Percentiles rank a stretch among this genome's conserved stretches.
Evolutionary conservation across 2,113 vertebrate genomes (phyloP).

Genomic region (Irena cyanogastra): DNA sequence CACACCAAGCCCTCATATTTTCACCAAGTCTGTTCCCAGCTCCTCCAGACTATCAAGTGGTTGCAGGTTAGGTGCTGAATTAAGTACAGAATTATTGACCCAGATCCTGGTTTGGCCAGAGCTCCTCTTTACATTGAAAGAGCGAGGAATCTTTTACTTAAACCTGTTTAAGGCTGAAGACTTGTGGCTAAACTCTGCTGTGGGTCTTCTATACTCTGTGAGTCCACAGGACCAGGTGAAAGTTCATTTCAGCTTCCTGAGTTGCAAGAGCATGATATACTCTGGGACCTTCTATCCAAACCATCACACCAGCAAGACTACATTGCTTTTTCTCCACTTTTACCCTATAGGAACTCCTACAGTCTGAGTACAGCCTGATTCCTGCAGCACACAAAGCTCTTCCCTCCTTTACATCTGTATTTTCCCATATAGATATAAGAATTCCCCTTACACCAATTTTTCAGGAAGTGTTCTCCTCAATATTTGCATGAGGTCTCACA

Average conservation of each 20-base stretch:
- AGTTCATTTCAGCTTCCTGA: background rate
- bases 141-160: background rate
- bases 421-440: background rate
- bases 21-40: background rate
- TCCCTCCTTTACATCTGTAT: background rate
- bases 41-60: background rate
- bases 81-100: accelerated
- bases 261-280: background rate
- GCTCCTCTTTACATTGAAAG: background rate
- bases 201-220: background rate
- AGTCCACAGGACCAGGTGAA: background rate
- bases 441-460: background rate
- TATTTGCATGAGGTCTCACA: background rate
- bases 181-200: background rate
- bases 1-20: background rate
- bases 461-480: background rate
- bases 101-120: background rate
- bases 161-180: background rate
- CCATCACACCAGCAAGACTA: background rate
- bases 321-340: background rate
- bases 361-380: background rate
- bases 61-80: background rate
- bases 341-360: background rate
- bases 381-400: background rate
- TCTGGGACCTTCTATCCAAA: background rate